Evolutionary conservation across 2,888 invertebrate genomes (phyloP).

Genomic region (Zaprionus lineosus): DNA sequence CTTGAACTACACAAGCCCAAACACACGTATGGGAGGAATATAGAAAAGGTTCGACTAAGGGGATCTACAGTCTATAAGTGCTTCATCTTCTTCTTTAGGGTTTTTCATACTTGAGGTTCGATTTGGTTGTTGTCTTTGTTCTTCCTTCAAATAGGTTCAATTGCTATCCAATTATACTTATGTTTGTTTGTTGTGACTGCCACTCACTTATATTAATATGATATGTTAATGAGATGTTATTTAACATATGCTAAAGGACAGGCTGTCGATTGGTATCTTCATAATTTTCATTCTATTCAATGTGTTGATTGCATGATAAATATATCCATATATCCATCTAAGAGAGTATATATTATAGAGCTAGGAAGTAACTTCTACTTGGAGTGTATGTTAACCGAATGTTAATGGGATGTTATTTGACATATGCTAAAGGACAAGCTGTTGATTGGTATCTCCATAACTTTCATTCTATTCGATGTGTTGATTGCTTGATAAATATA

Average conservation of each 20-base stretch:
- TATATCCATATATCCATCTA: too few species aligned
- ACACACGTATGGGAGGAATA: constrained; percentile 11
- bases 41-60: constrained; percentile 13
- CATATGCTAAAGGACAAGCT: too few species aligned
- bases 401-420: too few species aligned
- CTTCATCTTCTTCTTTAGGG: constrained; percentile 10
- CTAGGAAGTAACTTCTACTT: too few species aligned
- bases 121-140: constrained; percentile 8
- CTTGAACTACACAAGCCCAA: constrained; percentile 34
- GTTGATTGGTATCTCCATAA: too few species aligned
- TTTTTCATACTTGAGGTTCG: constrained; percentile 17
- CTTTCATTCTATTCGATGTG: too few species aligned
- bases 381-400: too few species aligned
- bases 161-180: constrained; percentile 38
- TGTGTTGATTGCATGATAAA: too few species aligned
- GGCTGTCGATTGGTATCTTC: too few species aligned
- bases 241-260: constrained; percentile 1
- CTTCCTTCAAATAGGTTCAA: constrained; percentile 19
- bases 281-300: too few species aligned
- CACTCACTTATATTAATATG: constrained; percentile 5
- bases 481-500: too few species aligned
- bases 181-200: constrained; percentile 29
- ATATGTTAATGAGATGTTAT: background rate
- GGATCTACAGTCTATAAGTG: constrained; percentile 9
- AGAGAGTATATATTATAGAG: too few species aligned